Base-by-base conservation (phyloP, 64 coral and sea anemone species). In the Hydrozoanthus tunicans region DNA sequence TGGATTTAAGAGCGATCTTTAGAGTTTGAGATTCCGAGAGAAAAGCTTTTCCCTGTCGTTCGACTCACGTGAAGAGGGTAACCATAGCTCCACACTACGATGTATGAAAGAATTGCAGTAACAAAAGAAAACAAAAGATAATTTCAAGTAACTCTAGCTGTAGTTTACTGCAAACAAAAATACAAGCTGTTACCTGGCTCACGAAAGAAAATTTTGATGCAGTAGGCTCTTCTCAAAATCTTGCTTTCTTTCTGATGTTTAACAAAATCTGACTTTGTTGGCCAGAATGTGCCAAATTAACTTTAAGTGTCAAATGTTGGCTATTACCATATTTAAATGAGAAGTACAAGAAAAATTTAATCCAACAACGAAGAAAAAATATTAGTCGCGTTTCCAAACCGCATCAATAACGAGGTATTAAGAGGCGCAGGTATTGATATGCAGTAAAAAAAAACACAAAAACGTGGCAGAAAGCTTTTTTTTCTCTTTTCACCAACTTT, bases 301-400 rank as follows among this genome's bases (percentile, higher is more conserved):
- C 24, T 73, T 74, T 74, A 60, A 75, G 74, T 88, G 68, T 88
- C 84, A 88, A 75, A 74, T 5, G 17, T 73, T 73, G 5, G 57
- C 58, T 72, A 74, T 88, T 88, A 88, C 54, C 84, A 88, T 88
- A 88, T 88, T 88, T 60, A 75, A 88, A 88, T 88, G 54, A 74
- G 84, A 88, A 58, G 68, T 88, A 25, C 56, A 88, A 58, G 82
- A 88, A 75, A 88, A 88, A 27, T 14, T 7, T 59, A 88, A 58
- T 61, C 69, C 57, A 43, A 51, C 27, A 23, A 17, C 15, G 26
- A 43, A 26, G 32, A 43, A 2, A 43, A 43, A 43, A 43, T 43
- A 43, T 43, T 43, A 59, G 58, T 81, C 58, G 24, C 76, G 76
- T 78, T 17, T 64, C 63, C 8, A 14, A 88, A 70, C n/a, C 69